These are phyloP conservation scores for Tipula confusa DNA, from an alignment of 2,888 invertebrate genomes.

Conservation along the genomic window DNA sequence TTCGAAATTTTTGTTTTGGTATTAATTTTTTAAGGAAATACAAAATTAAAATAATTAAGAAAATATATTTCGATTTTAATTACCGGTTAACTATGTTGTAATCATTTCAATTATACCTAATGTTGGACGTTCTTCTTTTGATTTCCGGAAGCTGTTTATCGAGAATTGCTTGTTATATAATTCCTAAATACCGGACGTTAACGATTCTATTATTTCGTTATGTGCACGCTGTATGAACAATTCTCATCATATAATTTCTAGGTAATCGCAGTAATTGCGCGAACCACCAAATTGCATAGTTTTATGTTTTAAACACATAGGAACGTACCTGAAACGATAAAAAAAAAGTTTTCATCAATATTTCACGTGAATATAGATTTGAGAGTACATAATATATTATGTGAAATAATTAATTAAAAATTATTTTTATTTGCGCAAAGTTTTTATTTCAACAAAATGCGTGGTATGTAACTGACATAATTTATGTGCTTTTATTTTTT, in stretches of 20 bases:
- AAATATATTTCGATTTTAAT: background rate
- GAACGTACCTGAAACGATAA: background rate
- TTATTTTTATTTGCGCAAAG: background rate
- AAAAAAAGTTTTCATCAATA: background rate
- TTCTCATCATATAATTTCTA: background rate
- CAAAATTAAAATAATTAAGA: background rate
- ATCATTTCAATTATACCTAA: background rate
- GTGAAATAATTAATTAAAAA: background rate
- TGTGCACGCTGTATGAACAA: background rate
- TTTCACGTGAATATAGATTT: background rate
- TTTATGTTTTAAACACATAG: background rate
- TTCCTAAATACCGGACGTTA: background rate
- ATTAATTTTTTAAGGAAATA: background rate
- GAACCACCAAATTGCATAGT: background rate
- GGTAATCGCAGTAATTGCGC: background rate
- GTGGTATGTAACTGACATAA: background rate
- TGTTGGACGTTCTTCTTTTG: background rate
- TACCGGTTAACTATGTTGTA: background rate
- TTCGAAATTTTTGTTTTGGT: background rate
- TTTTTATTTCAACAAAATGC: background rate
- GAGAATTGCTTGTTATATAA: background rate
- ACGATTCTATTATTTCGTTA: background rate
- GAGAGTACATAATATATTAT: no score
- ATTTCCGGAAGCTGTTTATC: background rate
- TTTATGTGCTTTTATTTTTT: background rate